Evolutionary conservation across 2,113 vertebrate species (phyloP).

Genomic region (Globicephala melas): DNA sequence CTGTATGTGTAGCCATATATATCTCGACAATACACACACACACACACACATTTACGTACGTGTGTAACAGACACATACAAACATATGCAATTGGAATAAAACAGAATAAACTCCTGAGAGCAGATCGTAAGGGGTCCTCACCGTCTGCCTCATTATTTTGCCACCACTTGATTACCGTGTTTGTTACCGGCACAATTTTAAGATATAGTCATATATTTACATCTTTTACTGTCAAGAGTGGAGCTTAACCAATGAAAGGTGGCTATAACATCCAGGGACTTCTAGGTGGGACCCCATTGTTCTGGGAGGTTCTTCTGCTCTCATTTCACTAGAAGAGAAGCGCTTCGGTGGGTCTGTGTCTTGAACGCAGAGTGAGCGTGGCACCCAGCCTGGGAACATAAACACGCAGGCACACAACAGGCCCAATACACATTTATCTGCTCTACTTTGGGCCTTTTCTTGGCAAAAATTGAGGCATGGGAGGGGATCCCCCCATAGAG

Average conservation of each 20-base stretch:
- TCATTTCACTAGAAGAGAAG: not conserved
- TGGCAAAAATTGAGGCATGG: not conserved
- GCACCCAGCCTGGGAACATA: not conserved
- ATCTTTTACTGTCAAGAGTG: not conserved
- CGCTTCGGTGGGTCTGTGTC: not conserved
- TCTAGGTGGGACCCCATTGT: not conserved
- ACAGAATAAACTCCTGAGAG: not conserved
- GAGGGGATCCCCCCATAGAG: not conserved
- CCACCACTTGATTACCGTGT: not conserved
- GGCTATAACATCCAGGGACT: accelerated
- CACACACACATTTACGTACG: no score
- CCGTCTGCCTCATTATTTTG: not conserved
- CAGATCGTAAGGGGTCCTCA: not conserved
- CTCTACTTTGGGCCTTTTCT: not conserved
- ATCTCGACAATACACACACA: no score
- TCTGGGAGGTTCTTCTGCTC: not conserved
- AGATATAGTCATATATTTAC: not conserved
- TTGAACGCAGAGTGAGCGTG: not conserved
- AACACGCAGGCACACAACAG: not conserved
- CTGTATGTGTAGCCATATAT: accelerated
- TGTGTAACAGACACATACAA: not conserved
- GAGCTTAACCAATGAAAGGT: not conserved
- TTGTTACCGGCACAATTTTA: not conserved
- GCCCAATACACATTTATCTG: not conserved
- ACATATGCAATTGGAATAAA: no score